Base-by-base conservation (phyloP, 2,888 invertebrate species). In the Hirtodrosophila duncani region DNA sequence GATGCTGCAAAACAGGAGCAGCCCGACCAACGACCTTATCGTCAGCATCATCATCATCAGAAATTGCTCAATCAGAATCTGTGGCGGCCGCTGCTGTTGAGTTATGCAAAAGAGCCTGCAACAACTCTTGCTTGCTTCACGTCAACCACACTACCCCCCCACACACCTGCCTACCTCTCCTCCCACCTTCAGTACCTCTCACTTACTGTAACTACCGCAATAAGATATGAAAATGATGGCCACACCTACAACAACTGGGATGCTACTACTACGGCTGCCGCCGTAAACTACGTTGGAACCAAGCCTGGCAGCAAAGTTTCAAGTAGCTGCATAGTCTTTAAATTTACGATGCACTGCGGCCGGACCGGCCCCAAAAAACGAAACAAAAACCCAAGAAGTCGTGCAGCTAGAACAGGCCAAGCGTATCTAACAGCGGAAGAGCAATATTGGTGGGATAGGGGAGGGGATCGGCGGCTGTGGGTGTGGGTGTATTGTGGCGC, bases 301-400 rank as follows among this genome's bases (percentile, higher is more conserved):
- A n/a, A n/a, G 67, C 67, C 72, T 68, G 48, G 64, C 59, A 56
- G 68, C 61, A 46, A 51, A 69, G 26, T 67, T 69, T 69, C 74
- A 58, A 69, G 69, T 69, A 65, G 69, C 59, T 71, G 71, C 74
- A 72, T 62, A 60, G 69, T 65, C 69, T 69, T 72, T 69, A 69
- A 69, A 69, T 69, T 69, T 69, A 72, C 67, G 67, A 68, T 48
- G 61, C 57, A 49, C 46, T 45, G 33, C 55, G 65, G 49, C 43
- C 60, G 51, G 30, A 61, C 36, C 45, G 41, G 21, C 27, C 26
- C 39, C 37, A 23, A 20, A 46, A 46, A 50, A 43, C 49, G 45
- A 51, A 57, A 52, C 45, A 52, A 49, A 60, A 53, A 45, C 49
- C 29, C 10, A 24, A 34, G 23, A 27, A 51, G 37, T 30, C 31